phyloP scores from a whole-genome alignment of 1,140 invertebrate species.

The Macrotrachela quadricornifera region DNA sequence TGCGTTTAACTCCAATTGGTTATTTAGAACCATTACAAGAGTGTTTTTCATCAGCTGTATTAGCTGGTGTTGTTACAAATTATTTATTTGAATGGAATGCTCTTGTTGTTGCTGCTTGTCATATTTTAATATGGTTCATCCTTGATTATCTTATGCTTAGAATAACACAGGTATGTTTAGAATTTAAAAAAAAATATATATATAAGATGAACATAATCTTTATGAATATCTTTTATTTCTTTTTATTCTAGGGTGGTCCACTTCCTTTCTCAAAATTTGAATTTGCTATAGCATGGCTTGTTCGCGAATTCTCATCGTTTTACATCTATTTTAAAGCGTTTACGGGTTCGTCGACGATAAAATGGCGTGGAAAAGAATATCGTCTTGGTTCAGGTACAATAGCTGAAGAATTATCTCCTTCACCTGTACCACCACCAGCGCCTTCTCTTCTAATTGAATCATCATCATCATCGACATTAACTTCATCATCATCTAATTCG shows the following conservation, averaged over 20 bases:
- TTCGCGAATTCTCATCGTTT: constrained; percentile 67
- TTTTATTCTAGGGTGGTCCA: no score
- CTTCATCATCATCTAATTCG: no score
- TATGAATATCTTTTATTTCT: no score
- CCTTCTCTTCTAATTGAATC: no score
- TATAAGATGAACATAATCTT: no score
- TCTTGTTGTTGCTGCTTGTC: constrained; percentile 67
- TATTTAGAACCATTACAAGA: constrained; percentile 84
- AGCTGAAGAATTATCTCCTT: no score
- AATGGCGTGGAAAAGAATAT: no score
- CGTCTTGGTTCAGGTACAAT: no score
- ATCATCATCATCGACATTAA: no score
- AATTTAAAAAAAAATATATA: no score
- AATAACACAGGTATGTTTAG: constrained; percentile 43
- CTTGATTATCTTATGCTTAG: constrained; percentile 75
- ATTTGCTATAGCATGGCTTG: constrained; percentile 82
- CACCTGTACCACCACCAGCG: no score
- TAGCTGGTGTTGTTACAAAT: constrained; percentile 54
- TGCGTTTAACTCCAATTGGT: constrained; percentile 77
- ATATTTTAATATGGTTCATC: constrained; percentile 79
- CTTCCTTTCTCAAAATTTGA: constrained; percentile 85
- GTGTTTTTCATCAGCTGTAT: constrained; percentile 42
- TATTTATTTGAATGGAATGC: constrained; percentile 65
- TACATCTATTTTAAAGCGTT: constrained; percentile 65
- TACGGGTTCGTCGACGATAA: constrained; percentile 39